Base-by-base conservation (phyloP, 2,797 vertebrate genomes). In the Danionella dracula region DNA sequence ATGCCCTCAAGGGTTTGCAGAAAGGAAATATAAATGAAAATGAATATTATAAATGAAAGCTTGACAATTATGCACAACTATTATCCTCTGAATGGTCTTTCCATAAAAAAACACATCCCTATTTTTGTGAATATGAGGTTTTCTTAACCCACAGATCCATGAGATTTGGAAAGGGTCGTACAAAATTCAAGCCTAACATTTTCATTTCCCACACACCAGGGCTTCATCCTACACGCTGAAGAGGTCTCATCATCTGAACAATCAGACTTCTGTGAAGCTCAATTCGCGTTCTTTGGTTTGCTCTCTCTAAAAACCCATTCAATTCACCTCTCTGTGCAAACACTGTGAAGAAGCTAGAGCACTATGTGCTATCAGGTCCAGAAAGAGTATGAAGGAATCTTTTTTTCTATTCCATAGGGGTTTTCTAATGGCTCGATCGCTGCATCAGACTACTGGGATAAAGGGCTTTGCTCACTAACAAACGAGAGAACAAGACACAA, bases 361-460 rank as follows among this genome's bases (percentile, higher is more conserved):
- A 8, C 29, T 35, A 10, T 60, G 27, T 15, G 20, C 57, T 62
- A 11, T 23, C 32, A 20, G 49, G 46, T 29, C 16, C 41, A 27
- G 11, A 49, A 13, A 42, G 44, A 66, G 48, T 40, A 23, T 12
- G 59, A 37, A 17, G 27, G n/a, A 13, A 35, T 21, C 50, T 60
- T 56, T 51, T 10, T 65, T 51, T 9, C 41, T 12, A 35, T 65
- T 19, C 42, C 31, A 19, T 19, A 4, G n/a, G 41, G 37, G 41
- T 37, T 19, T 5, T 40, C 12, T 57, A 48, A 49, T 50, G 23
- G 32, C 21, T 59, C 68, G 38, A 50, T 16, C 27, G 46, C 46
- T 53, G 38, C 45, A 65, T 71, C n/a, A 32, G 42, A 65, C 48
- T 41, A 13, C 38, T 50, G 54, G 38, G 13, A 56, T 49, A 32